Conservation (phyloP, 2,888 invertebrate genomes). For the Hybos culiciformis region DNA sequence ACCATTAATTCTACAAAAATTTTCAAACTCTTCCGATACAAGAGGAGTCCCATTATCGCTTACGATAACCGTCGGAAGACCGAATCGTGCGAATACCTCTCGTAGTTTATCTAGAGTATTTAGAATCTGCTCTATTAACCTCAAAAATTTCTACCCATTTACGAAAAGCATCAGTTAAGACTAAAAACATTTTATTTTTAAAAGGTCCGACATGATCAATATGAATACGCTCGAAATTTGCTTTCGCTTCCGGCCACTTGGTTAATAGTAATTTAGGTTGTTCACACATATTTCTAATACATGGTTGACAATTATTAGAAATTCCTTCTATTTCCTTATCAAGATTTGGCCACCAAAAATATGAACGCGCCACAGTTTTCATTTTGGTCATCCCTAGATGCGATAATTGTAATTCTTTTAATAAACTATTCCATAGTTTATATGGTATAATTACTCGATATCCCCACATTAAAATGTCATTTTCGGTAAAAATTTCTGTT, state of each 20-base stretch:
- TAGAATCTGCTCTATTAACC: conserved; percentile 11
- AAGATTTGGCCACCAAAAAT: conserved; percentile 21
- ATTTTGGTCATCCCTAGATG: conserved; percentile 20
- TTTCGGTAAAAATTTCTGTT: conserved; percentile 8
- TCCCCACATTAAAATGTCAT: conserved; percentile 5
- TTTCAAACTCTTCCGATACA: conserved; percentile 10
- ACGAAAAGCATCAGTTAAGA: conserved; percentile 29
- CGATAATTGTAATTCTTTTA: conserved; percentile 14
- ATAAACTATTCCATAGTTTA: conserved; percentile 6
- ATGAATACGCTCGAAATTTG: conserved; percentile 28
- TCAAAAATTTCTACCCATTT: conserved; percentile 29
- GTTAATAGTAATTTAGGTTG: conserved; percentile 13
- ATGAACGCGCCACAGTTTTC: conserved; percentile 18
- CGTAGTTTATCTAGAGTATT: conserved; percentile 9
- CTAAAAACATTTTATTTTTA: conserved; percentile 19
- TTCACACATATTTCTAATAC: conserved; percentile 16
- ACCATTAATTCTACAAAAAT: conserved; percentile 15
- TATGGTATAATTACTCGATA: conserved; percentile 6
- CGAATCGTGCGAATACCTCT: conserved; percentile 18
- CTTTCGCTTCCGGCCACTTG: conserved; percentile 15
- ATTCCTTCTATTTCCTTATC: conserved; percentile 18
- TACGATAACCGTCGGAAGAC: conserved; percentile 16
- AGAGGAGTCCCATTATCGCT: conserved; percentile 20
- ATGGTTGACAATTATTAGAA: conserved; percentile 15
- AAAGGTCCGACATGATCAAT: conserved; percentile 33